Percentiles rank a stretch among this genome's conserved stretches.
Evolutionary conservation across 1,140 invertebrate genomes (phyloP).

Genomic region (Drosophila aff.): DNA sequence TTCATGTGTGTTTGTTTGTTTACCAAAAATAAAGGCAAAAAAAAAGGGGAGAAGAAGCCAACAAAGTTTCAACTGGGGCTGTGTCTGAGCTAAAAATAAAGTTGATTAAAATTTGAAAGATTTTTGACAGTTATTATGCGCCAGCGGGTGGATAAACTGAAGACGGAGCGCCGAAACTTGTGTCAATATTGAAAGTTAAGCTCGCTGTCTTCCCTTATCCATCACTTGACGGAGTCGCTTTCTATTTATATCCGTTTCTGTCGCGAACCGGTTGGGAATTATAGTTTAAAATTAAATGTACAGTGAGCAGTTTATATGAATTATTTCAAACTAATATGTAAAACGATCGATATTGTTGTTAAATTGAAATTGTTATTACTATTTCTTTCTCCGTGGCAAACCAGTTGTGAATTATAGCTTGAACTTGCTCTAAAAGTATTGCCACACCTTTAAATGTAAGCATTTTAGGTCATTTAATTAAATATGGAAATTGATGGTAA

Average conservation of each 20-base stretch:
- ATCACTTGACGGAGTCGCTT: no score
- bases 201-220: conserved; percentile 14
- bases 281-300: neutral
- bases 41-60: conserved; percentile 24
- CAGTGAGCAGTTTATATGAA: neutral
- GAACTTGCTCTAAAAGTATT: no score
- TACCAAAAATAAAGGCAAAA: conserved; percentile 55
- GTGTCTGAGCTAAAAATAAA: conserved; percentile 71
- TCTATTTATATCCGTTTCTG: neutral
- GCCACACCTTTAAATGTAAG: no score
- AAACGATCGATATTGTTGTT: neutral
- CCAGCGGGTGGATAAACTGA: conserved; percentile 64
- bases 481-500: no score
- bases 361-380: neutral
- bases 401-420: neutral
- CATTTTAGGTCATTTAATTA: no score
- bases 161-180: conserved; percentile 50
- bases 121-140: conserved; percentile 83
- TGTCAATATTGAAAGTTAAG: conserved; percentile 75
- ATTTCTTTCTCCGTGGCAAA: neutral
- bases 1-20: conserved; percentile 72
- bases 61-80: conserved; percentile 49
- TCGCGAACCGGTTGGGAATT: conserved; percentile 14
- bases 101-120: conserved; percentile 84
- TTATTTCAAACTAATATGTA: neutral